phyloP scores from a whole-genome alignment of 2,888 invertebrate species.

The Pandemis corylana region DNA sequence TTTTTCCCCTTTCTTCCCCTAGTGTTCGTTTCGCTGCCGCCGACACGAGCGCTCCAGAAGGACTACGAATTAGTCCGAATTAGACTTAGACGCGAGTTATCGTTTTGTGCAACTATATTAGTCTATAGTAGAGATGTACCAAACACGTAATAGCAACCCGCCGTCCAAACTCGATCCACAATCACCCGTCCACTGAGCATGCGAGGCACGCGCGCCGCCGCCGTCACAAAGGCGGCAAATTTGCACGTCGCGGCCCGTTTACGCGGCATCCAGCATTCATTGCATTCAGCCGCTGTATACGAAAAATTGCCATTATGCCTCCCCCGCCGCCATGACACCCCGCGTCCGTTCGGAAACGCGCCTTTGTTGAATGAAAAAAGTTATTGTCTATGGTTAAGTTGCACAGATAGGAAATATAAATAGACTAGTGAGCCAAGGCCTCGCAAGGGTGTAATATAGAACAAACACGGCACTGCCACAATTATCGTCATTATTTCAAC shows the following conservation, averaged over 20 bases:
- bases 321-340: conserved; percentile 59
- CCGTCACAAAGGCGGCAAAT: conserved; percentile 81
- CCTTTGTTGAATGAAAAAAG: conserved; percentile 40
- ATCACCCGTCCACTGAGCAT: conserved; percentile 52
- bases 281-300: conserved; percentile 74
- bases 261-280: conserved; percentile 81
- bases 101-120: no score
- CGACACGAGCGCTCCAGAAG: no score
- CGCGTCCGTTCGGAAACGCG: conserved; percentile 58
- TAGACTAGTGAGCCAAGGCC: no score
- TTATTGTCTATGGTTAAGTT: conserved; percentile 31
- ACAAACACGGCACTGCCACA: no score
- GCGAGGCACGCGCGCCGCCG: conserved; percentile 74
- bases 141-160: conserved; percentile 27
- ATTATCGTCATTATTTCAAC: no score
- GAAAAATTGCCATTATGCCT: conserved; percentile 81
- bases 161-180: conserved; percentile 42
- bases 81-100: no score
- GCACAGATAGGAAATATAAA: no score
- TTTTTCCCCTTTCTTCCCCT: no score
- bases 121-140: no score
- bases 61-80: no score
- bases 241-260: conserved; percentile 83
- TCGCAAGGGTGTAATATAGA: no score
- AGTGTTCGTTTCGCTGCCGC: no score